Evolutionary conservation across 2,113 vertebrate species (phyloP).

Genomic region (Papio anubis): DNA sequence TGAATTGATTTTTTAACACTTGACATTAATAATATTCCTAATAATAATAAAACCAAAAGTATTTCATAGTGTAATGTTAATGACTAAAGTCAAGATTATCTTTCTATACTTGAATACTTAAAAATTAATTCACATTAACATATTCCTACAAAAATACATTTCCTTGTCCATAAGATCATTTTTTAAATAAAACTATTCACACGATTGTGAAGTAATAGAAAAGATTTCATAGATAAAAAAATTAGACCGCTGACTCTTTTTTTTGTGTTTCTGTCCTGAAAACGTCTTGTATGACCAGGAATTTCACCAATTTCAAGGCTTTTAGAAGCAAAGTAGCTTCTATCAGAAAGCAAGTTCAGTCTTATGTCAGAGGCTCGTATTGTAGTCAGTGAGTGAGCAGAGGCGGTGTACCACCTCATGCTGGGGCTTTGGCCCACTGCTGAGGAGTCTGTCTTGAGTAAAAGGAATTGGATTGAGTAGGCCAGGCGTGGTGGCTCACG

Average conservation of each 20-base stretch:
- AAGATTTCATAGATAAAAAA: not conserved
- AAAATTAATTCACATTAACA: not conserved
- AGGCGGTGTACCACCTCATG: not conserved
- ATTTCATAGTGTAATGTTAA: not conserved
- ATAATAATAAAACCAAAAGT: not conserved
- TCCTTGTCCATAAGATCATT: not conserved
- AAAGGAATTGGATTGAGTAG: not conserved
- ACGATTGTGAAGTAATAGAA: not conserved
- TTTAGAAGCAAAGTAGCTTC: not conserved
- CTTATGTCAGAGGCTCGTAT: not conserved
- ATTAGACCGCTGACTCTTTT: not conserved
- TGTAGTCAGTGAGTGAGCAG: not conserved
- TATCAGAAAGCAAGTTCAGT: not conserved
- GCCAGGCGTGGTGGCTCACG: too few relatives aligned
- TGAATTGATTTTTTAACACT: not conserved
- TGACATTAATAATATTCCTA: not conserved
- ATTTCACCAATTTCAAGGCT: not conserved
- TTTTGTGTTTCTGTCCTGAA: not conserved
- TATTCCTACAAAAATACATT: not conserved
- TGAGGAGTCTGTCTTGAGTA: accelerated
- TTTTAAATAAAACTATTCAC: not conserved
- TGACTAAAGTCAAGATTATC: not conserved
- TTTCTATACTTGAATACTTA: not conserved
- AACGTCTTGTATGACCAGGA: not conserved
- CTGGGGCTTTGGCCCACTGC: accelerated